Evolutionary conservation across 2,797 vertebrate species (phyloP), one percentile per base, ranked within the genome.

Genomic region (Zenarchopterus dispar): DNA sequence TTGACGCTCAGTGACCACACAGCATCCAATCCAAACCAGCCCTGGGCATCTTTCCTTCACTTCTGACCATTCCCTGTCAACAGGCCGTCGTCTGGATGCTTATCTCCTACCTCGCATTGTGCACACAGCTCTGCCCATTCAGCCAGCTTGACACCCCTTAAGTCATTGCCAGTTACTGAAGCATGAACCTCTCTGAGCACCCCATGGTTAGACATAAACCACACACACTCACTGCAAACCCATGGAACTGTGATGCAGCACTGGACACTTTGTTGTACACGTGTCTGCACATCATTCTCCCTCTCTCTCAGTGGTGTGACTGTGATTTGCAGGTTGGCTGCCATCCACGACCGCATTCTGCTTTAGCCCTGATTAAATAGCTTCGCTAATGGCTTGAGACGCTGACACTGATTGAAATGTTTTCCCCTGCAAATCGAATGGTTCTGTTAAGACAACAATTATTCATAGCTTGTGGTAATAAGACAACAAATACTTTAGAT

Each of bases 341-440:
- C 55, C 62, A 11, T 86, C 84, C 83, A 76, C 13, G 56, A 61
- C 53, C 1, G 22, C 5, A 28, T 62, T 76, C 45, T 53, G 78
- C 65, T 64, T 69, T 43, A 56, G 39, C 66, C 6, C 83, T 76
- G 77, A 86, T 89, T 78, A 84, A 84, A 89, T 85, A 67, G 82
- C 85, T 72, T 76, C 62, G 4, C 76, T 82, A 83, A 86, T 82
- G 77, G 73, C 76, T 59, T 0, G n/a, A 67, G 70, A 83, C 87
- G 83, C 86, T 80, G 82, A 86, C 82, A 86, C 70, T 24, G 66
- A 64, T 4, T 73, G 84, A 77, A 86, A 88, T 84, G 62, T 70
- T 66, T 70, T 49, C 54, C 58, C 13, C 66, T 50, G 21, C 61
- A 21, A 19, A 48, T 62, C 5, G 16, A 13, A 67, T 54, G 49